A percentile compares a stretch with the other conserved stretches of the same genome.
Conservation (phyloP, 2,113 vertebrate genomes). For the Sylvietta virens region DNA sequence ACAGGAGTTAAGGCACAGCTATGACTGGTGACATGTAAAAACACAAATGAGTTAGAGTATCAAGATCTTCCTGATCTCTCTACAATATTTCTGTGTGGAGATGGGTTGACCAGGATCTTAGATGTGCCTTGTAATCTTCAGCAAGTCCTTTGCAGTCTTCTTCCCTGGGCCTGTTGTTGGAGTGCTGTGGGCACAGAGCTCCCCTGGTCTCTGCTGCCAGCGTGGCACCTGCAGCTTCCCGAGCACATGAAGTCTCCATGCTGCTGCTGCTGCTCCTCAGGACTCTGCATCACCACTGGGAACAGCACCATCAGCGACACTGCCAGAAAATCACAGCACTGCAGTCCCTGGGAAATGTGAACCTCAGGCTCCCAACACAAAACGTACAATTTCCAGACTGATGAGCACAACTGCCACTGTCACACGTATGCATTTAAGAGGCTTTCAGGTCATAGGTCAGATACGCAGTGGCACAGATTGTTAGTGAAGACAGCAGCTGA, state of each 20-base stretch:
- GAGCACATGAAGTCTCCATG: accelerated
- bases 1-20: background rate
- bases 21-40: background rate
- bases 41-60: background rate
- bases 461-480: accelerated
- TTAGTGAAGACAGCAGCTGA: background rate
- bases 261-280: background rate
- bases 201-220: accelerated
- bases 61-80: background rate
- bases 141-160: accelerated
- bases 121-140: background rate
- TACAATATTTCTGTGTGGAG: background rate
- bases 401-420: background rate
- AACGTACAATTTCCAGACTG: background rate
- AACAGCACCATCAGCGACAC: accelerated
- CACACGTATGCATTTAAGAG: background rate
- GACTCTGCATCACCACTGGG: too few relatives aligned
- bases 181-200: accelerated
- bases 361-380: accelerated
- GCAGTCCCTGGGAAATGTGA: background rate
- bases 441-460: background rate
- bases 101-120: background rate
- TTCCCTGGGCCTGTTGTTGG: accelerated
- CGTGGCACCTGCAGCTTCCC: accelerated
- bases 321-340: background rate